Percentiles rank a stretch among this genome's conserved stretches.
These are phyloP conservation scores for Motacilla tschutschensis DNA, from an alignment of 2,113 vertebrate species.

Conservation along the genomic window DNA sequence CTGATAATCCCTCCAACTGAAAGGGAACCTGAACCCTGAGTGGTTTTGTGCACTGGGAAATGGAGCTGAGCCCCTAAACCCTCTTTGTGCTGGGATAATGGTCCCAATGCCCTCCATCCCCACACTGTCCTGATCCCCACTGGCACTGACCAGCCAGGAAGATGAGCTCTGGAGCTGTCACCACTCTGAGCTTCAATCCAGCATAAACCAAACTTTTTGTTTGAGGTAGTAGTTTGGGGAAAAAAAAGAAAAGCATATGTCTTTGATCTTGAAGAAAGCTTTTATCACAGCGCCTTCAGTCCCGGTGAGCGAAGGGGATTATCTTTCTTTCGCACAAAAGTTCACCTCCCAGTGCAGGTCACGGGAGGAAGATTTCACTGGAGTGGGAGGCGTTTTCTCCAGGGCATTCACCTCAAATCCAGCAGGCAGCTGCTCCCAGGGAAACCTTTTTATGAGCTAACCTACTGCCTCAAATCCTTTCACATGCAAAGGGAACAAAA, in stretches of 20 bases:
- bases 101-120: background rate
- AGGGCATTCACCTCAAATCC: slow-evolving; percentile 29
- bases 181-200: background rate
- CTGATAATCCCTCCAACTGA: background rate
- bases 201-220: slow-evolving; percentile 8
- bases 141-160: background rate
- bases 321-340: slow-evolving; percentile 47
- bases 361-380: slow-evolving; percentile 40
- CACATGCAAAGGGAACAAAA: background rate
- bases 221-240: background rate
- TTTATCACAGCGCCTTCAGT: slow-evolving; percentile 51
- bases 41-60: background rate
- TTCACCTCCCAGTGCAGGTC: slow-evolving; percentile 49
- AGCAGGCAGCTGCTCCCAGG: background rate
- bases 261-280: slow-evolving; percentile 61
- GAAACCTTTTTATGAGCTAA: slow-evolving; percentile 32
- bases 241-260: background rate
- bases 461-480: slow-evolving; percentile 5
- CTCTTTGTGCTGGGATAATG: slow-evolving; percentile 3
- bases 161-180: slow-evolving; percentile 15
- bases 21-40: slow-evolving; percentile 29
- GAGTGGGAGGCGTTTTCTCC: background rate
- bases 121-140: background rate
- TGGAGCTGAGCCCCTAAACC: background rate
- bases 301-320: slow-evolving; percentile 51